phyloP scores from a whole-genome alignment of 2,797 vertebrate genomes.

The Falco rusticolus region DNA sequence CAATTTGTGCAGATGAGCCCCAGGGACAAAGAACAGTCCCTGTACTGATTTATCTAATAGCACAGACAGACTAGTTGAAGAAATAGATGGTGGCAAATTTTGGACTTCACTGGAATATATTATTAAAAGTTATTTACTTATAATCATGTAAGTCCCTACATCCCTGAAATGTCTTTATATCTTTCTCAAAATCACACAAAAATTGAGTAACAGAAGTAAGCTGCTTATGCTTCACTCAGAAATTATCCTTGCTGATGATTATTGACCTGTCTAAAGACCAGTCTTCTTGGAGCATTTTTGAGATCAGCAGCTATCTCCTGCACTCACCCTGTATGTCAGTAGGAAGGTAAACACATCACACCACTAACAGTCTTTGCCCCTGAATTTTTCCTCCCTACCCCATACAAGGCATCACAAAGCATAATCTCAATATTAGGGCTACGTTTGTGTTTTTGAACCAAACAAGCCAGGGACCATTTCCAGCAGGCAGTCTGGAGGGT shows the following conservation, averaged over 20 bases:
- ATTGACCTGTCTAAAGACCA: not conserved
- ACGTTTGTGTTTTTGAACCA: not conserved
- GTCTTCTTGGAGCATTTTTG: not conserved
- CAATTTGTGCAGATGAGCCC: not conserved
- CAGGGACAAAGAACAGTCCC: not conserved
- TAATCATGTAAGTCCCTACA: not conserved
- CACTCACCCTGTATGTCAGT: fast-evolving
- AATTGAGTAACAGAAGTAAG: not conserved
- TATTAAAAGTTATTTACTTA: not conserved
- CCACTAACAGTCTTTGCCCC: not conserved
- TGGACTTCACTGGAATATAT: not conserved
- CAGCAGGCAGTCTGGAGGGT: not conserved
- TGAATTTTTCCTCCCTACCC: not conserved
- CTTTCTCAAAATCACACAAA: not conserved
- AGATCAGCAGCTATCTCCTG: not conserved
- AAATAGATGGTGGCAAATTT: not conserved
- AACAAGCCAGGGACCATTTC: not conserved
- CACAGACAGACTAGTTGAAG: not conserved
- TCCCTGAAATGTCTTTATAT: not conserved
- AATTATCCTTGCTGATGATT: not conserved
- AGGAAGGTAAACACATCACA: not conserved
- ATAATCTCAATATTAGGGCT: not conserved
- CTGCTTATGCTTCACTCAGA: not conserved
- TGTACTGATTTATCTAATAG: not conserved
- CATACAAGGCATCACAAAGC: not conserved